phyloP scores from a whole-genome alignment of 2,797 vertebrate species.

The Hipposideros larvatus region DNA sequence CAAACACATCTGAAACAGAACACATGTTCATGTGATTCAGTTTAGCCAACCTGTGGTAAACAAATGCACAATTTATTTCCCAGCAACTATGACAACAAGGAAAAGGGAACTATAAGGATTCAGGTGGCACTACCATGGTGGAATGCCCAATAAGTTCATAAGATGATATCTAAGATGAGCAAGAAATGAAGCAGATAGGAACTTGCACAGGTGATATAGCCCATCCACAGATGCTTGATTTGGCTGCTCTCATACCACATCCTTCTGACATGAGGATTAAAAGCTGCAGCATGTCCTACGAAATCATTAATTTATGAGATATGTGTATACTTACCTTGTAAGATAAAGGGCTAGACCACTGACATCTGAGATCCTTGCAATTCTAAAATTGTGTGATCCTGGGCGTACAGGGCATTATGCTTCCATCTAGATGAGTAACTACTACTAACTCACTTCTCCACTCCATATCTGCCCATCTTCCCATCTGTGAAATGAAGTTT shows the following conservation, averaged over 20 bases:
- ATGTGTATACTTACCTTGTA: neutral
- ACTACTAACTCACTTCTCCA: constrained; percentile 4
- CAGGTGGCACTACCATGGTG: neutral
- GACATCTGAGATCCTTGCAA: neutral
- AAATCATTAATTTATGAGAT: neutral
- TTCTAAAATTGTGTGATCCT: constrained; percentile 30
- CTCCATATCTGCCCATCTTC: neutral
- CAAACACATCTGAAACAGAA: constrained; percentile 36
- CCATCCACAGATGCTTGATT: neutral
- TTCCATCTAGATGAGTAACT: constrained; percentile 49
- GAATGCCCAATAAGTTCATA: neutral
- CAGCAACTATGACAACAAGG: neutral
- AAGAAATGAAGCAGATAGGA: constrained; percentile 17
- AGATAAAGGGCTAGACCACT: neutral
- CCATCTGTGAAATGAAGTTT: constrained; percentile 42
- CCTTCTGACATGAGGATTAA: constrained; percentile 19
- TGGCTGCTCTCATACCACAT: constrained; percentile 1
- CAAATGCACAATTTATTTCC: neutral
- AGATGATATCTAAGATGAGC: neutral
- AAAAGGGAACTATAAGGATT: neutral
- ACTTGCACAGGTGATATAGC: neutral
- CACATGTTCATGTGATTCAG: neutral
- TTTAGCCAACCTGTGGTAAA: constrained; percentile 29
- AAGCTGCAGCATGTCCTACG: neutral
- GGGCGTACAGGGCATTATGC: neutral